Evolutionary conservation across 2,888 invertebrate genomes (phyloP).

Genomic region (Galeopsomyia nigrocyanea): DNA sequence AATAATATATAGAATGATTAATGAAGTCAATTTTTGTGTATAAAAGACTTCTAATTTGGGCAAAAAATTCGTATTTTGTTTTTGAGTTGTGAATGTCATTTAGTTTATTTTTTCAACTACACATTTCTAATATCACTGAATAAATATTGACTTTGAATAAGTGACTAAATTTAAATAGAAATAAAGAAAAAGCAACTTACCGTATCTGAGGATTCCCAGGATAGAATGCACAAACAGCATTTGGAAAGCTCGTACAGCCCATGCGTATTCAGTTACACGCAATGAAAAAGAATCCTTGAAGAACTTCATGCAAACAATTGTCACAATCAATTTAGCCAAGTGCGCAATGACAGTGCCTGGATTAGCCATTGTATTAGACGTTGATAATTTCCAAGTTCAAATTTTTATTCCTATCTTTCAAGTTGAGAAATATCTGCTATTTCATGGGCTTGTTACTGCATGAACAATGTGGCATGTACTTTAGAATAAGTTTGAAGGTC

Average conservation of each 20-base stretch:
- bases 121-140: too few species aligned
- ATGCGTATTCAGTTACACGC: slow-evolving; percentile 53
- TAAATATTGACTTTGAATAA: too few species aligned
- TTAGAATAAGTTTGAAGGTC: slow-evolving; percentile 19
- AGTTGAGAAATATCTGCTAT: neutral
- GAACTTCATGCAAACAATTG: slow-evolving; percentile 59
- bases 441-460: neutral
- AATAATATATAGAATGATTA: neutral
- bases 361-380: slow-evolving; percentile 57
- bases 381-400: slow-evolving; percentile 37
- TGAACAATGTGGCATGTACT: slow-evolving; percentile 3
- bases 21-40: too few species aligned
- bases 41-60: too few species aligned
- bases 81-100: too few species aligned
- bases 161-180: too few species aligned
- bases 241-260: slow-evolving; percentile 63
- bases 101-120: too few species aligned
- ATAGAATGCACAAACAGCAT: slow-evolving; percentile 62
- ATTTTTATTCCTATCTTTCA: slow-evolving; percentile 19
- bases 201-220: slow-evolving; percentile 63
- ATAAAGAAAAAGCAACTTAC: slow-evolving; percentile 56
- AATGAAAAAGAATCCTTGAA: slow-evolving; percentile 56
- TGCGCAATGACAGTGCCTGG: slow-evolving; percentile 62
- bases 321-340: slow-evolving; percentile 59
- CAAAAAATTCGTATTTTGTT: too few species aligned